A percentile compares a stretch with the other conserved stretches of the same genome.
These are phyloP conservation scores for Coreoperca whiteheadi DNA, from an alignment of 2,113 vertebrate species.

Conservation along the genomic window DNA sequence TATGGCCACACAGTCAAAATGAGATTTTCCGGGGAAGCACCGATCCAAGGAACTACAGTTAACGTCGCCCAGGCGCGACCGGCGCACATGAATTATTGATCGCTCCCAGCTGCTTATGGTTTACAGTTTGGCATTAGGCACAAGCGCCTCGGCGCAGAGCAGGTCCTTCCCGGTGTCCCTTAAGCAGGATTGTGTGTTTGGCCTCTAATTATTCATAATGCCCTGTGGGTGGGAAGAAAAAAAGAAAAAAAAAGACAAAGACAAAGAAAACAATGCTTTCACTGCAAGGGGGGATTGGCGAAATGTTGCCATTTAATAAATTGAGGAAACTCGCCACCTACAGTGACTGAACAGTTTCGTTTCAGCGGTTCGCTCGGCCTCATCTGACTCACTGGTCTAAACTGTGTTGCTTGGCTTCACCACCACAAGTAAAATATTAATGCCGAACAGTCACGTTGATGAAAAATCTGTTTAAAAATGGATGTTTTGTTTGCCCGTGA, in stretches of 20 bases:
- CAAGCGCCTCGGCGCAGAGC: constrained; percentile 27
- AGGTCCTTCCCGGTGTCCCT: constrained; percentile 56
- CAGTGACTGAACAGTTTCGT: constrained; percentile 38
- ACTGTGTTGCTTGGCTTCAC: constrained; percentile 61
- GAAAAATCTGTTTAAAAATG: constrained; percentile 75
- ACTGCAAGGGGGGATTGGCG: constrained; percentile 22
- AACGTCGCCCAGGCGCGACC: constrained; percentile 16
- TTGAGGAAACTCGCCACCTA: constrained; percentile 69
- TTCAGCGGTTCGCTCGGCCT: constrained; percentile 8
- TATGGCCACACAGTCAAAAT: background rate
- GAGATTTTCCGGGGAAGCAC: background rate
- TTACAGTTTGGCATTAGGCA: constrained; percentile 55
- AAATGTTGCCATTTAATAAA: constrained; percentile 84
- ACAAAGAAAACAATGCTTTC: constrained; percentile 44
- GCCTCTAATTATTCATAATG: constrained; percentile 61
- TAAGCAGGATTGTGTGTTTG: constrained; percentile 69
- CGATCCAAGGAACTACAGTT: constrained; percentile 10
- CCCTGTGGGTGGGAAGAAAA: background rate
- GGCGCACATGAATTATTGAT: constrained; percentile 75
- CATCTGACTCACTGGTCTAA: constrained; percentile 46
- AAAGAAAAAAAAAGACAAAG: background rate
- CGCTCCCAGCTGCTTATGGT: constrained; percentile 75
- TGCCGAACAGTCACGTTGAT: constrained; percentile 64
- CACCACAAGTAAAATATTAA: constrained; percentile 76
- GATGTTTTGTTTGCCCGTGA: constrained; percentile 76